Percentiles rank a stretch among this genome's conserved stretches.
phyloP scores from a whole-genome alignment of 2,888 invertebrate species.

The Idaea dimidiata region DNA sequence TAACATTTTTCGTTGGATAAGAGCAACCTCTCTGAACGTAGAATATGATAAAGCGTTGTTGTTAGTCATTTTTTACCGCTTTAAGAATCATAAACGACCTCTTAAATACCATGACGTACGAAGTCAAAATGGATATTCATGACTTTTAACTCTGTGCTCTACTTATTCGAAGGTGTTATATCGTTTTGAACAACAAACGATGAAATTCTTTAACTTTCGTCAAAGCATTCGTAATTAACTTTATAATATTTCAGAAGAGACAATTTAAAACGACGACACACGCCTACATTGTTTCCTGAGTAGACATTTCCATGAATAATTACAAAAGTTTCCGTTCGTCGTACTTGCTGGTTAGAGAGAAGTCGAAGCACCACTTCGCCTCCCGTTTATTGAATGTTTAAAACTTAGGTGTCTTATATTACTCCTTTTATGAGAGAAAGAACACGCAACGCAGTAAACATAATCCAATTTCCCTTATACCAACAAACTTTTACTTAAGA shows the following conservation, averaged over 20 bases:
- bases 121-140: too few relatives aligned
- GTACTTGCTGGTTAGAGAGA: not conserved
- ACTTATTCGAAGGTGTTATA: too few relatives aligned
- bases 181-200: not conserved
- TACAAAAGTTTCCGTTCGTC: not conserved
- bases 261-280: not conserved
- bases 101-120: too few relatives aligned
- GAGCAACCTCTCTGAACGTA: too few relatives aligned
- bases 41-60: too few relatives aligned
- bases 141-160: too few relatives aligned
- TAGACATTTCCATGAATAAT: conserved; percentile 1
- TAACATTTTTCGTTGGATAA: too few relatives aligned
- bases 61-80: too few relatives aligned
- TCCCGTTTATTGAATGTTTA: conserved; percentile 21
- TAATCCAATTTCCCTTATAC: conserved; percentile 20
- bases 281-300: not conserved
- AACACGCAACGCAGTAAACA: conserved; percentile 17
- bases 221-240: not conserved
- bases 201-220: not conserved
- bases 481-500: conserved; percentile 8
- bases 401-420: conserved; percentile 20
- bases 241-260: not conserved
- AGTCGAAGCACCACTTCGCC: not conserved
- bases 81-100: too few relatives aligned
- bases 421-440: conserved; percentile 19